Base-by-base conservation (phyloP, 2,113 vertebrate genomes). In the Eurypyga helias region DNA sequence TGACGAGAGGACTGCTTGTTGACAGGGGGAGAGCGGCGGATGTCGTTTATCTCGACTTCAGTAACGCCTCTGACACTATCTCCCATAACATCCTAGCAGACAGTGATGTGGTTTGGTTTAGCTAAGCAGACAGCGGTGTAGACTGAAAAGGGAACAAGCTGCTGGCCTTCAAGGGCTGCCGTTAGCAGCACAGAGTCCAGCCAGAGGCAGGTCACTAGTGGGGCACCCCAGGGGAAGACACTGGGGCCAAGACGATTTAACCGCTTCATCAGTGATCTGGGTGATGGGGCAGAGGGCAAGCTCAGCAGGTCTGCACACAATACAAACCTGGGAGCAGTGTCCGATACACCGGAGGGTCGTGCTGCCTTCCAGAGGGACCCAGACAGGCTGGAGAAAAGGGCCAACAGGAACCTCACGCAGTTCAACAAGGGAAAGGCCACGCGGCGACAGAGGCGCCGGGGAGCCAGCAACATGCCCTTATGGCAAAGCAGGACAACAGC, bases 31-130 rank as follows among this genome's bases (percentile, higher is more conserved):
- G 15, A 70, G 55, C 49, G 51, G 33, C 1, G 4, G n/a, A 34
- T 69, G 25, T 64, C 58, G 57, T 45, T 45, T 61, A 52, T 36
- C 38, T 55, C 4, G 2, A 41, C 46, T 83, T 71, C 20, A 43
- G n/a, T 54, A 48, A 43, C 2, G 9, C 41, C 36, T 89, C 65
- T 69, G 45, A 57, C 6, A 11, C 23, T 10, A 25, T 36, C 45
- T 66, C 48, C 79, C 23, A 6, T 21, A 54, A 55, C 45, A 51
- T 46, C 69, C 34, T 29, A 41, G 54, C 6, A 65, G 49, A 51
- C 25, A 36, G 61, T 0, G 0, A 46, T 12, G 28, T 23, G 34
- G 9, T 70, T 75, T 2, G 1, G 34, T 38, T n/a, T 55, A n/a
- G 70, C 31, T 11, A 65, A n/a, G 29, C 0, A 1, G 28, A 36